Percentiles rank a stretch among this genome's conserved stretches.
Conservation (phyloP, 2,113 vertebrate species). For the Alligator mississippiensis region DNA sequence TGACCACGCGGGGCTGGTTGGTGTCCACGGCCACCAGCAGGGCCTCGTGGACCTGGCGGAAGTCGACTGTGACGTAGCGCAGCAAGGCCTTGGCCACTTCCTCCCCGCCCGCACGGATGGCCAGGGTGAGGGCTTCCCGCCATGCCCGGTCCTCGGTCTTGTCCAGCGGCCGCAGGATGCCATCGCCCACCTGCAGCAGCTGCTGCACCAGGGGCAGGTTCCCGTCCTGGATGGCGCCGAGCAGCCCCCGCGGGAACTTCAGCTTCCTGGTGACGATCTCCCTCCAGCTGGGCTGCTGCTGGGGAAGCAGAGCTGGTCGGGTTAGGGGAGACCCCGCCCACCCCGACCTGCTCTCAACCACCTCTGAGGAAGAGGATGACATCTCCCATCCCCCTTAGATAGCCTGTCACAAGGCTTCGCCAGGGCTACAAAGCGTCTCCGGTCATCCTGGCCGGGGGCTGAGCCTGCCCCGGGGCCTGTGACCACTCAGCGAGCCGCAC, state of each 20-base stretch:
- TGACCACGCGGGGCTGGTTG: slow-evolving; percentile 87
- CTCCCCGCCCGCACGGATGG: slow-evolving; percentile 86
- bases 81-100: slow-evolving; percentile 81
- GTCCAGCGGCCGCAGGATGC: slow-evolving; percentile 87
- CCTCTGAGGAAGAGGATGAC: too few relatives aligned
- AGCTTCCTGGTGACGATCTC: slow-evolving; percentile 92
- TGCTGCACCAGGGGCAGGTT: slow-evolving; percentile 76
- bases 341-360: neutral
- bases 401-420: too few relatives aligned
- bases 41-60: slow-evolving; percentile 91
- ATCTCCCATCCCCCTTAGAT: too few relatives aligned
- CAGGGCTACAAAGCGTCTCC: too few relatives aligned
- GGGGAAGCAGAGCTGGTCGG: neutral
- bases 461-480: too few relatives aligned
- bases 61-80: slow-evolving; percentile 90
- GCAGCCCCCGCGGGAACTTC: slow-evolving; percentile 84
- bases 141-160: slow-evolving; percentile 89
- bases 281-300: slow-evolving; percentile 80
- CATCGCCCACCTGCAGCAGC: slow-evolving; percentile 80
- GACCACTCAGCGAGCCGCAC: too few relatives aligned
- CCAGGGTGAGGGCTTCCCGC: slow-evolving; percentile 91
- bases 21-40: slow-evolving; percentile 91
- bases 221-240: slow-evolving; percentile 87
- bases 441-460: too few relatives aligned
- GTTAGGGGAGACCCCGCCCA: neutral